Evolutionary conservation across 2,113 vertebrate species (phyloP), one percentile per base, ranked within the genome.

Genomic region (Agelaius tricolor): DNA sequence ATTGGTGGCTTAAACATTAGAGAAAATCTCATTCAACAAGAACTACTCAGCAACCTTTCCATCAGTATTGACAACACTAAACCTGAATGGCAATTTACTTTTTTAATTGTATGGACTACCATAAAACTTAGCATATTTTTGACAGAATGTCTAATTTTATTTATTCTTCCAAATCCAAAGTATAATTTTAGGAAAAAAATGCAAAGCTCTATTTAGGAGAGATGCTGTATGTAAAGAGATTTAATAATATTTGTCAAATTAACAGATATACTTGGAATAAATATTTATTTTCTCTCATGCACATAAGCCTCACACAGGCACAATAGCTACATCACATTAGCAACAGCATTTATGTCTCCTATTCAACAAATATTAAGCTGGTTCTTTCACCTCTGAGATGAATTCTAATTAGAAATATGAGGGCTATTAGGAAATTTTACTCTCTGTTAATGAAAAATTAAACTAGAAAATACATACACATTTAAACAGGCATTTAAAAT

Each of bases 11-110:
- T 77, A 87, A 79, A 93, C 86, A 84, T 87, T 61, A 90, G 73
- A 89, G 75, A 92, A 94, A 93, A 90, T 92, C 77, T 94, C 85
- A 86, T 78, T 94, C 88, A 94, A 78, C 57, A 63, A 94, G 93
- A 95, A 55, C 92, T 87, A 77, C 81, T 95, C 77, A 84, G 74
- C 28, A 21, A 90, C 85, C 90, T 94, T 96, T 88, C 93, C 52
- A 81, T 58, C 76, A 77, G 72, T 57, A 88, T 6, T 86, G 90
- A 88, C 79, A 88, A 47, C 0, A 12, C 65, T 86, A 86, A 86
- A 84, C 17, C 55, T 90, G 52, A 88, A 81, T 51, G 78, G 76
- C 18, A 47, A 86, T 88, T 93, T 74, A 44, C 22, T 59, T 88
- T 91, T 90, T 67, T 31, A 88, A 88, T 90, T 88, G 24, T 46